These are phyloP conservation scores for Lacerta agilis DNA, from an alignment of 2,797 vertebrate genomes.

Conservation along the genomic window DNA sequence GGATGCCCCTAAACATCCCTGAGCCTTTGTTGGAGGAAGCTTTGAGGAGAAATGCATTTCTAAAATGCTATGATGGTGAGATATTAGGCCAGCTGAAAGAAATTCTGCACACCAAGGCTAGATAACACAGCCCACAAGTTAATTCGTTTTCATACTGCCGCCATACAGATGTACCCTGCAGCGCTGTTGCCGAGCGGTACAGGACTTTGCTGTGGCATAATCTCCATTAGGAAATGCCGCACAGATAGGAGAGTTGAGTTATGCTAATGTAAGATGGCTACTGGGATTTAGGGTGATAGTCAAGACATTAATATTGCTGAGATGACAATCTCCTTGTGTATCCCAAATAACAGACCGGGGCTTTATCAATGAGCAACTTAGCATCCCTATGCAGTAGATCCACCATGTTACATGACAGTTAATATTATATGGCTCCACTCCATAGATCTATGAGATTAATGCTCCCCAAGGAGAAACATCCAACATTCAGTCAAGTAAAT, in stretches of 20 bases:
- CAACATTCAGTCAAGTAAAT: constrained; percentile 21
- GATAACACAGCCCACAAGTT: not conserved
- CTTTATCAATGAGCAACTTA: constrained; percentile 1
- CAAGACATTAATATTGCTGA: not conserved
- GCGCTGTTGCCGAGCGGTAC: not conserved
- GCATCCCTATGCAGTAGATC: not conserved
- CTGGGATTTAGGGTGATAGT: not conserved
- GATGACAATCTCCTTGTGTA: constrained; percentile 24
- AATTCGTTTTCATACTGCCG: not conserved
- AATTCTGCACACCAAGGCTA: not conserved
- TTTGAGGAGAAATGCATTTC: not conserved
- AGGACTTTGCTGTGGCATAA: not conserved
- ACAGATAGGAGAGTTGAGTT: not conserved
- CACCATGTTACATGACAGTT: not conserved
- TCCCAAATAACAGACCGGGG: constrained; percentile 2
- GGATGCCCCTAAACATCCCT: not conserved
- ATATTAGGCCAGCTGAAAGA: not conserved
- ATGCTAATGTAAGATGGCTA: rapidly evolving
- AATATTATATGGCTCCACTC: constrained; percentile 4
- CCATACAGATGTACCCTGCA: not conserved
- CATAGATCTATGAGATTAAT: not conserved
- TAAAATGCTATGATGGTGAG: not conserved
- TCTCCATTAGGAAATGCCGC: not conserved
- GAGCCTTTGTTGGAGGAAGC: not conserved
- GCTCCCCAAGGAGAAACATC: constrained; percentile 23